Evolutionary conservation across 1,140 invertebrate species (phyloP).

Genomic region (Hypsibius dujardini): DNA sequence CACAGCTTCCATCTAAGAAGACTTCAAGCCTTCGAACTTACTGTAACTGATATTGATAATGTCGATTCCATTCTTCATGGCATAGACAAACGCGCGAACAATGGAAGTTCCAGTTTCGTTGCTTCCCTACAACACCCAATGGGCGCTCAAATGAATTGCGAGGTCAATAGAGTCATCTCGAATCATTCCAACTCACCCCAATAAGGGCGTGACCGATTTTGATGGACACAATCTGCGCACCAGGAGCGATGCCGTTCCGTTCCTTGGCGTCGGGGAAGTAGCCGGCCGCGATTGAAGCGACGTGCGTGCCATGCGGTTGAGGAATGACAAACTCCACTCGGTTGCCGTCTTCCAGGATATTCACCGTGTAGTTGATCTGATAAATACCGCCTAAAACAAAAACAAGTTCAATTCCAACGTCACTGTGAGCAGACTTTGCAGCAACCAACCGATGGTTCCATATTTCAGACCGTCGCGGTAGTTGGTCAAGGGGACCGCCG

Average conservation of each 20-base stretch:
- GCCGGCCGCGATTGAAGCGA: constrained; percentile 79
- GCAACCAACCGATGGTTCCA: neutral
- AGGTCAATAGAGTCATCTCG: too few relatives aligned
- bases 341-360: constrained; percentile 79
- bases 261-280: constrained; percentile 75
- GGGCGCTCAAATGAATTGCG: too few relatives aligned
- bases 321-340: constrained; percentile 67
- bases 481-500: neutral
- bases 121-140: constrained; percentile 49
- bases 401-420: too few relatives aligned
- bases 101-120: constrained; percentile 92
- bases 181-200: too few relatives aligned
- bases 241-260: constrained; percentile 82
- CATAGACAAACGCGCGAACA: constrained; percentile 66
- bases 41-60: constrained; percentile 97
- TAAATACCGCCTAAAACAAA: constrained; percentile 35
- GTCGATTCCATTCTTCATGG: constrained; percentile 55
- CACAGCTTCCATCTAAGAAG: neutral
- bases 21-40: constrained; percentile 37
- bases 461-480: neutral
- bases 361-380: constrained; percentile 72
- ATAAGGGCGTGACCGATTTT: constrained; percentile 75
- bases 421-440: too few relatives aligned
- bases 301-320: constrained; percentile 90
- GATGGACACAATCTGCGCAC: constrained; percentile 81